A percentile compares a stretch with the other conserved stretches of the same genome.
Conservation (phyloP, 1,140 invertebrate species). For the Chironomus striatipennis region DNA sequence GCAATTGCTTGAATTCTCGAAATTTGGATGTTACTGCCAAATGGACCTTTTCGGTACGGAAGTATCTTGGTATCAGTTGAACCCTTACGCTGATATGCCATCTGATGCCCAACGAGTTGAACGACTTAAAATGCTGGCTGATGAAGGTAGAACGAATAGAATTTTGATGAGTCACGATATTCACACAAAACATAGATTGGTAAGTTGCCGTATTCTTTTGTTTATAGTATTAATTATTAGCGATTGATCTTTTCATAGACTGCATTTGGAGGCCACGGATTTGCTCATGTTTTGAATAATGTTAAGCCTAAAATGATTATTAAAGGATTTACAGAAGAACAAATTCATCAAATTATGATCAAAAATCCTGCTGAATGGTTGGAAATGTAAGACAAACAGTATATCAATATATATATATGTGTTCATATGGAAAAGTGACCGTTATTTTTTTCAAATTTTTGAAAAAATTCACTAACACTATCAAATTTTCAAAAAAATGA, state of each 20-base stretch:
- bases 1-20: slow-evolving; percentile 61
- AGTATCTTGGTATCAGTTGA: slow-evolving; percentile 66
- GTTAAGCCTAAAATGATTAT: slow-evolving; percentile 64
- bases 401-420: too few species aligned
- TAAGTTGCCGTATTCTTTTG: too few species aligned
- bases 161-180: slow-evolving; percentile 72
- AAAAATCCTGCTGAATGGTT: slow-evolving; percentile 71
- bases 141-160: slow-evolving; percentile 54
- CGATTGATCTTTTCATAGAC: slow-evolving; percentile 54
- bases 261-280: slow-evolving; percentile 76
- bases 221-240: neutral
- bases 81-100: slow-evolving; percentile 58
- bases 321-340: slow-evolving; percentile 52
- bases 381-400: too few species aligned
- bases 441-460: too few species aligned
- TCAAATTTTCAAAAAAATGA: too few species aligned
- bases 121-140: slow-evolving; percentile 49
- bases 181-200: slow-evolving; percentile 78
- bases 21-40: slow-evolving; percentile 63
- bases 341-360: slow-evolving; percentile 60
- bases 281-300: slow-evolving; percentile 66
- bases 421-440: too few species aligned
- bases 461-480: too few species aligned
- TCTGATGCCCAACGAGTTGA: slow-evolving; percentile 68
- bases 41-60: slow-evolving; percentile 79